Conservation (phyloP, 2,797 vertebrate genomes). For the Cichlasoma orientale region DNA sequence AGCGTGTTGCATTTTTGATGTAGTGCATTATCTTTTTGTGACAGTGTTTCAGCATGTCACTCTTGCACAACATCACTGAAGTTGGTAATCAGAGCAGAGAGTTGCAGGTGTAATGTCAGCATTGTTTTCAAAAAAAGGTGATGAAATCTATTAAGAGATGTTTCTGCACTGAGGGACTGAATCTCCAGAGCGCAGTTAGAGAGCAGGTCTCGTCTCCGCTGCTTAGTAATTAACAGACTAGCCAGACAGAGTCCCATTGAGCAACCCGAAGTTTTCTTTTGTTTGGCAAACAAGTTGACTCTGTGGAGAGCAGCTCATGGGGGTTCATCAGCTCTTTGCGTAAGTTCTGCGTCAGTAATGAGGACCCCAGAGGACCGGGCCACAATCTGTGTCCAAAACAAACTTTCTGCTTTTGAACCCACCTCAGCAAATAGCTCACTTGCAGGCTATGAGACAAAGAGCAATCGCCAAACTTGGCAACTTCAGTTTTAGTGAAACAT, state of each 20-base stretch:
- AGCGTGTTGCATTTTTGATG: neutral
- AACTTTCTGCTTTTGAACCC: constrained; percentile 31
- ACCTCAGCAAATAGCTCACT: neutral
- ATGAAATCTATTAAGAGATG: constrained; percentile 12
- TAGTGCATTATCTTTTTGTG: constrained; percentile 5
- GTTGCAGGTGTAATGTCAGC: neutral
- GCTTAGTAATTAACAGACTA: constrained; percentile 57
- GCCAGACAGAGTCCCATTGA: constrained; percentile 60
- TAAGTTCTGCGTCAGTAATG: constrained; percentile 66
- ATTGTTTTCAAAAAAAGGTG: constrained; percentile 13
- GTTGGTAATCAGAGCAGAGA: neutral
- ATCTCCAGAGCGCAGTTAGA: constrained; percentile 34
- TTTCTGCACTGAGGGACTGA: neutral
- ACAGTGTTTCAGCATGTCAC: constrained; percentile 15
- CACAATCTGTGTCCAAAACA: constrained; percentile 44
- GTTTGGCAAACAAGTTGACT: constrained; percentile 71
- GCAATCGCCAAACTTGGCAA: neutral
- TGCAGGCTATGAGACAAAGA: neutral
- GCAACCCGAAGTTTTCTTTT: constrained; percentile 61
- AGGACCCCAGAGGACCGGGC: constrained; percentile 34
- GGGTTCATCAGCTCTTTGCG: constrained; percentile 45
- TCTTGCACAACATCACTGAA: neutral
- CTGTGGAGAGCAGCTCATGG: constrained; percentile 29
- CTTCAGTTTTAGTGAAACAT: neutral
- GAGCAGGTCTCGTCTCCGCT: constrained; percentile 6